Conservation (phyloP, 2,888 invertebrate genomes). For the Polymixis flavicincta region DNA sequence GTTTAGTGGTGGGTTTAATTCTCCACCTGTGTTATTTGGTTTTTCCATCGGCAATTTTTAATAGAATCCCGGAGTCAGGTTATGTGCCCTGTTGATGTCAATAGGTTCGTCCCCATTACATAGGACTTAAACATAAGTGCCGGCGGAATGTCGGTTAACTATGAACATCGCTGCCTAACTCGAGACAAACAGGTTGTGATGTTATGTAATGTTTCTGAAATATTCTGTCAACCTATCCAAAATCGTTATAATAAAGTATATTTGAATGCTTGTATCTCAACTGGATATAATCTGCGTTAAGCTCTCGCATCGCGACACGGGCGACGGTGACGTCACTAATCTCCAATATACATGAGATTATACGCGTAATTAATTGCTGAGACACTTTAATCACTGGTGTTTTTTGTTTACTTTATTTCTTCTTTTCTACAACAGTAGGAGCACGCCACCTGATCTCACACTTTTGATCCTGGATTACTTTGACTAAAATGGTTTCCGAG, state of each 20-base stretch:
- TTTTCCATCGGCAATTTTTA: not conserved
- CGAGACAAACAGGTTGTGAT: too few relatives aligned
- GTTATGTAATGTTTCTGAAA: not conserved
- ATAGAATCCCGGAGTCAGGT: not conserved
- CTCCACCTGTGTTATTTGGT: not conserved
- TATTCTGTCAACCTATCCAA: not conserved
- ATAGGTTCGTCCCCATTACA: not conserved
- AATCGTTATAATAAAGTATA: slow-evolving; percentile 14
- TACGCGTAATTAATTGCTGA: slow-evolving; percentile 65
- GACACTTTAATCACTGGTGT: slow-evolving; percentile 35
- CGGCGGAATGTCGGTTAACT: not conserved
- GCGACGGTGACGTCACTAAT: slow-evolving; percentile 53
- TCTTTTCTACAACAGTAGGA: not conserved
- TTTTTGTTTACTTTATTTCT: slow-evolving; percentile 34
- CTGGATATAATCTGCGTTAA: slow-evolving; percentile 44
- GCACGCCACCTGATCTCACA: not conserved
- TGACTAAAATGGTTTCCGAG: not conserved
- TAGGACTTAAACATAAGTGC: not conserved
- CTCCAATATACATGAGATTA: slow-evolving; percentile 68
- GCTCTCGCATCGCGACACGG: slow-evolving; percentile 43
- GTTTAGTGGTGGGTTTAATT: not conserved
- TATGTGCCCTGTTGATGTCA: not conserved
- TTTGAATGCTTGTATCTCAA: slow-evolving; percentile 31
- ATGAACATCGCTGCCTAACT: not conserved
- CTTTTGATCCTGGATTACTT: not conserved